Evolutionary conservation across 1,140 invertebrate genomes (phyloP).

Genomic region (Sycophila sp.): DNA sequence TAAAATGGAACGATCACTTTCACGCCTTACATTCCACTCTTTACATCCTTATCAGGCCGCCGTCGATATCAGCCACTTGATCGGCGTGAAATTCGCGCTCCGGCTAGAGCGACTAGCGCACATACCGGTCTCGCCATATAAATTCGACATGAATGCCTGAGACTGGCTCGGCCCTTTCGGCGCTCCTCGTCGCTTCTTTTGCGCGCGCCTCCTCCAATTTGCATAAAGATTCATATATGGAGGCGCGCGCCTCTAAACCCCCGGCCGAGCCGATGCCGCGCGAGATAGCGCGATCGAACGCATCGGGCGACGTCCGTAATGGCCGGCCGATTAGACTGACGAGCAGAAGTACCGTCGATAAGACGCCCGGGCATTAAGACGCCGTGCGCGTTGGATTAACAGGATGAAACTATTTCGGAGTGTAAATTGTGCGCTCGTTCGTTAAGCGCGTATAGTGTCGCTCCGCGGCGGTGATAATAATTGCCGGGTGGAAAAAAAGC

Average conservation of each 20-base stretch:
- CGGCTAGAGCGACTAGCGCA: too few species aligned
- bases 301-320: slow-evolving; percentile 3
- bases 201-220: slow-evolving; percentile 16
- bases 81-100: too few species aligned
- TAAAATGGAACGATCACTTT: too few species aligned
- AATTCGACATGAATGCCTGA: background rate
- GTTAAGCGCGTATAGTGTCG: too few species aligned
- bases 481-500: too few species aligned
- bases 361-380: background rate
- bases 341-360: slow-evolving; percentile 16
- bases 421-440: too few species aligned
- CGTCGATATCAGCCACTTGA: too few species aligned
- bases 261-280: background rate
- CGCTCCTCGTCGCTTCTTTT: slow-evolving; percentile 17
- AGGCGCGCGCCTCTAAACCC: slow-evolving; percentile 2
- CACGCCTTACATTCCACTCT: too few species aligned
- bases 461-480: too few species aligned
- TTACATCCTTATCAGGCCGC: too few species aligned
- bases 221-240: slow-evolving; percentile 39
- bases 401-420: too few species aligned
- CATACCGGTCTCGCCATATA: too few species aligned
- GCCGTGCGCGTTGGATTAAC: background rate
- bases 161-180: background rate
- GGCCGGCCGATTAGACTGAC: slow-evolving; percentile 11
- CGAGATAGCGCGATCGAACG: background rate